Evolutionary conservation across 2,113 vertebrate species (phyloP), one percentile per base, ranked within the genome.

Genomic region (Neoarius graeffei): DNA sequence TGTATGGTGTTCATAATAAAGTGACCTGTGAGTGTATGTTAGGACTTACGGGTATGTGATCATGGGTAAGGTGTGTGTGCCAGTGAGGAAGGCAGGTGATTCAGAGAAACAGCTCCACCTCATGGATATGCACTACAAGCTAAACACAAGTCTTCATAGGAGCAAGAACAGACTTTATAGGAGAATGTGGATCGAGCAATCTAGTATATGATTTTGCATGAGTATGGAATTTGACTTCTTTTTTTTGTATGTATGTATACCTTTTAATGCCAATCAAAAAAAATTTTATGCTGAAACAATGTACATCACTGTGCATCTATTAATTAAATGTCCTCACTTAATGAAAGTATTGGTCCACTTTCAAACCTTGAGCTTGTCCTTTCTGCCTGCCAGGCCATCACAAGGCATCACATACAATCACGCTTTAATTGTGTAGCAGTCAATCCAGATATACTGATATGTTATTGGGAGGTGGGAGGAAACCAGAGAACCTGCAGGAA

Each of bases 41-140:
- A 56, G 67, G 52, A 42, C 4, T 42, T 54, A 69, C 64, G 69
- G 64, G 64, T 84, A 69, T 17, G 17, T 74, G 48, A 42, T 80
- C 20, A 54, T n/a, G 35, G 64, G 9, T 25, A 23, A 52, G 7
- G 19, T 74, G 80, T 74, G 13, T 85, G 62, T 80, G 52, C 25
- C 14, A 3, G 13, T 11, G 59, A 56, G 20, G 64, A 59, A 54
- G 27, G 62, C 23, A 15, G 15, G n/a, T 48, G 66, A 71, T 56
- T 59, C 27, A 83, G 77, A 85, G 42, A 83, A 90, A 83, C 62
- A 83, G 86, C 83, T 59, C 89, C 89, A 85, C 79, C 86, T 90
- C 42, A 60, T 79, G 89, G 86, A 85, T 15, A 59, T n/a, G 11
- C 50, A 81, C 14, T 57, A 19, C 71, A 83, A 86, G 60, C 6